These are phyloP conservation scores for Hartigia nigra DNA, from an alignment of 2,888 invertebrate genomes.

Conservation along the genomic window DNA sequence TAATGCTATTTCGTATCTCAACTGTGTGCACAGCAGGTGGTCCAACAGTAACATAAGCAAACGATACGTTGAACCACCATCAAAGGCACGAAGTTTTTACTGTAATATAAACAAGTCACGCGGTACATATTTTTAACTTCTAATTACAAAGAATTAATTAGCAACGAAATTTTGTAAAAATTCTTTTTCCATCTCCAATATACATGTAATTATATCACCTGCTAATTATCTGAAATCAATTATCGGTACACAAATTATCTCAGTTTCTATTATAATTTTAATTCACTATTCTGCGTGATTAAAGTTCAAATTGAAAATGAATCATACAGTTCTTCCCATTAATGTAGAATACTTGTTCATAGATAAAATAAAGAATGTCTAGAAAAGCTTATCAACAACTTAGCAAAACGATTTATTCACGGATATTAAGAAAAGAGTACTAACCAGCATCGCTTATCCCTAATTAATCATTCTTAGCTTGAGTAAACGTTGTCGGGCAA, in stretches of 20 bases:
- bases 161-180: not conserved
- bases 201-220: too few species aligned
- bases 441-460: not conserved
- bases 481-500: not conserved
- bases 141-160: not conserved
- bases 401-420: not conserved
- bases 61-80: not conserved
- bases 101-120: not conserved
- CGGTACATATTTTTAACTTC: not conserved
- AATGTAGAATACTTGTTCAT: not conserved
- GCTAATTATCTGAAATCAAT: not conserved
- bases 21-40: not conserved
- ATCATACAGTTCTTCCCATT: not conserved
- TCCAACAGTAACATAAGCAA: not conserved
- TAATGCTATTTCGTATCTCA: not conserved
- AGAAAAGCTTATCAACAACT: not conserved
- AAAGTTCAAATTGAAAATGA: not conserved
- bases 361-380: not conserved
- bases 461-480: not conserved
- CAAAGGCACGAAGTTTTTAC: not conserved
- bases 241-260: not conserved
- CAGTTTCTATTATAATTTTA: not conserved
- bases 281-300: too few species aligned
- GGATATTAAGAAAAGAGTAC: not conserved
- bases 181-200: too few species aligned